Evolutionary conservation across 2,797 vertebrate species (phyloP), one percentile per base, ranked within the genome.

Genomic region (Sebastes jordani): DNA sequence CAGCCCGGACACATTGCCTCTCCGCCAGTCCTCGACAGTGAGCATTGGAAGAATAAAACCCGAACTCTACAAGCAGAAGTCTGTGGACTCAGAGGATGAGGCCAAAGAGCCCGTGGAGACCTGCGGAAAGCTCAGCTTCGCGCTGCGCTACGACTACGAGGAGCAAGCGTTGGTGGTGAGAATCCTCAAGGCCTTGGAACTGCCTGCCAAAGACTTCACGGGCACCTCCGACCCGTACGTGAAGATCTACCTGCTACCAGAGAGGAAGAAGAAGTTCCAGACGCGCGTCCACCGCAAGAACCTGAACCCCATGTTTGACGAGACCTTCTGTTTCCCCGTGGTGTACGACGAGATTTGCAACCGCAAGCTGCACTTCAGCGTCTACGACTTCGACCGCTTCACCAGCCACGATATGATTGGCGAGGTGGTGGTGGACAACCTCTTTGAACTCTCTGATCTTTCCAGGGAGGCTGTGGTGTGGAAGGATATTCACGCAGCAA

Each of bases 371-470:
- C 99, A 99, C 94, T 98, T 99, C 95, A 99, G 98, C 81, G 95
- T 99, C 68, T 99, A 98, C 89, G 98, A 99, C 95, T 99, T 99
- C 89, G 99, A 99, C 96, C 97, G 99, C 80, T 99, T 99, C 95
- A 99, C 98, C 86, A 98, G 99, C 90, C 99, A 99, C 85, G 98
- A 99, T 93, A 99, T 98, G 98, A 99, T 99, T 70, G 99, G 99
- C 9, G 98, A 99, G 94, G 98, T 99, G 86, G 97, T 98, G 92
- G 97, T 99, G 82, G 98, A 99, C 93, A 99, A 99, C 94, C 96
- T 99, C 89, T 99, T 99, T 90, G 98, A 99, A 96, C 97, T 97
- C 80, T 97, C 98, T 27, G 98, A 99, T 93, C 97, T 99, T 83
- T 99, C 98, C 88, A 96, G 98, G 76, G 98, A 99, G 93, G 97